Evolutionary conservation across 2,113 vertebrate species (phyloP).

Genomic region (Tragulus kanchil): DNA sequence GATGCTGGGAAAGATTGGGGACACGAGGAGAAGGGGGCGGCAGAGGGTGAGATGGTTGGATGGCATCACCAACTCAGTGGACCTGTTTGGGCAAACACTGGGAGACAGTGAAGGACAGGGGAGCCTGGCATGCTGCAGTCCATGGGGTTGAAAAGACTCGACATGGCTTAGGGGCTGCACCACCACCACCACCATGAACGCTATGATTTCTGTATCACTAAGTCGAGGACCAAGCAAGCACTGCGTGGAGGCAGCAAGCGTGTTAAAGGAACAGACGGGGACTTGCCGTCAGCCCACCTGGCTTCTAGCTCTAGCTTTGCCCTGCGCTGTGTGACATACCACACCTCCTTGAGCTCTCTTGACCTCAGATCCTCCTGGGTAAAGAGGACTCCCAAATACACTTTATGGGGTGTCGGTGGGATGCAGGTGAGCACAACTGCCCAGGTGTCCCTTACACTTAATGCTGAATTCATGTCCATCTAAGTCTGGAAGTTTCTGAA

Average conservation of each 20-base stretch:
- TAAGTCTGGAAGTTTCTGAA: neutral
- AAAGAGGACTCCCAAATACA: neutral
- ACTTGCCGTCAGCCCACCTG: neutral
- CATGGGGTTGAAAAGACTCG: neutral
- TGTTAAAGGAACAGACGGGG: neutral
- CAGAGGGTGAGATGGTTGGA: neutral
- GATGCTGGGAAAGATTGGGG: neutral
- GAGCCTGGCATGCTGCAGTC: neutral
- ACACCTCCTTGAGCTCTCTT: neutral
- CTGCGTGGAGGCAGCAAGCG: rapidly evolving
- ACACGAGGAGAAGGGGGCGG: neutral
- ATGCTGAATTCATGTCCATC: neutral
- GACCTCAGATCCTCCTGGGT: neutral
- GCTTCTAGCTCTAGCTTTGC: neutral
- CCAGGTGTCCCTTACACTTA: neutral
- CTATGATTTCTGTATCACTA: neutral
- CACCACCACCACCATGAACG: neutral
- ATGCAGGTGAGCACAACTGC: too few species aligned
- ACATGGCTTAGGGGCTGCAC: neutral
- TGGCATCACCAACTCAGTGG: neutral
- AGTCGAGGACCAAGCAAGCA: neutral
- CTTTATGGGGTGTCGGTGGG: neutral
- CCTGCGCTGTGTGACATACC: neutral
- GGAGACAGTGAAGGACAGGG: neutral
- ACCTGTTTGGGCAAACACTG: neutral